Evolutionary conservation across 1,140 invertebrate species (phyloP).

Genomic region (Conopomorpha cramerella): DNA sequence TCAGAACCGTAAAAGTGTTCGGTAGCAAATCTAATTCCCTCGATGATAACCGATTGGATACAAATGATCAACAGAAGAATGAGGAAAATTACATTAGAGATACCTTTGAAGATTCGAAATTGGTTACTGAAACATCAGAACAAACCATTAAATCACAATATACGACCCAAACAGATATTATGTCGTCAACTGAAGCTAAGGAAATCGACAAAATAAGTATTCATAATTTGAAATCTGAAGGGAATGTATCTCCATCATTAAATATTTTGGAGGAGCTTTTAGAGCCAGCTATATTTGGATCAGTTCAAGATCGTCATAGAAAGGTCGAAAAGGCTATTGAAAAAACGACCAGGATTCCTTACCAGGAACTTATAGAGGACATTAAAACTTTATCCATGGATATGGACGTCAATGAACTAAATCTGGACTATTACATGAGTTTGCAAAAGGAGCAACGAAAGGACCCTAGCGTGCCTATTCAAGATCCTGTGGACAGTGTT

Average conservation of each 20-base stretch:
- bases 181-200: too few relatives aligned
- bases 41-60: too few relatives aligned
- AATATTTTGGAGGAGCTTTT: constrained; percentile 10
- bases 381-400: constrained; percentile 35
- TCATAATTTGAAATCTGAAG: too few relatives aligned
- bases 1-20: constrained; percentile 66
- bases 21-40: constrained; percentile 40
- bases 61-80: too few relatives aligned
- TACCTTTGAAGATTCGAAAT: constrained; percentile 9
- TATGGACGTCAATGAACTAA: constrained; percentile 24
- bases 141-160: constrained; percentile 10
- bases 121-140: constrained; percentile 7
- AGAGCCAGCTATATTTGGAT: constrained; percentile 53
- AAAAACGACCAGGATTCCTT: constrained; percentile 18
- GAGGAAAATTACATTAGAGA: too few relatives aligned
- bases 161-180: too few relatives aligned
- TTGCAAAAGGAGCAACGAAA: constrained; percentile 10
- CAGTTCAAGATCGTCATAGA: constrained; percentile 45
- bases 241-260: neutral
- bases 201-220: too few relatives aligned
- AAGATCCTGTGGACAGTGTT: too few relatives aligned
- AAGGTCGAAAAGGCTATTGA: constrained; percentile 12
- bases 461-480: too few relatives aligned
- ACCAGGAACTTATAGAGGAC: constrained; percentile 28
- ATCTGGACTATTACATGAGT: constrained; percentile 26